Percentiles rank a stretch among this genome's conserved stretches.
These are phyloP conservation scores for Diglossa cyanea DNA, from an alignment of 2,797 vertebrate species.

Conservation along the genomic window DNA sequence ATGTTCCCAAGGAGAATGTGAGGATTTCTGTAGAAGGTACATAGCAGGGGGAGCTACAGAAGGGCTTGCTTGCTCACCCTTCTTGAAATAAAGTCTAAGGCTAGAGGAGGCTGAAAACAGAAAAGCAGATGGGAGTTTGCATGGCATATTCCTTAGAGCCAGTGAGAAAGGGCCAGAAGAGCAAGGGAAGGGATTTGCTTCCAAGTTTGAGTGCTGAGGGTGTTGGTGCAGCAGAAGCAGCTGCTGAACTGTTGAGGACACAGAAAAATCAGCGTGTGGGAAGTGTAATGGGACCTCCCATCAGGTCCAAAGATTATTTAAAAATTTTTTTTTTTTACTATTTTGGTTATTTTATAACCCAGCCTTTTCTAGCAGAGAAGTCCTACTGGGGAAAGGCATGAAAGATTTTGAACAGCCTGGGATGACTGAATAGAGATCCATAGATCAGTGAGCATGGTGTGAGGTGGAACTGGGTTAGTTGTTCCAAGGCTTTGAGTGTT, in stretches of 20 bases:
- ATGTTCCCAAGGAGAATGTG: not conserved
- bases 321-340: accelerated
- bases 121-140: not conserved
- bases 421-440: not conserved
- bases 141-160: not conserved
- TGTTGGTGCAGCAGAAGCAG: not conserved
- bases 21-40: not conserved
- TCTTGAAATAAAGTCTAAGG: not conserved
- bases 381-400: not conserved
- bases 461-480: not conserved
- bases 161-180: not conserved
- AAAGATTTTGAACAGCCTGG: not conserved
- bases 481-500: not conserved
- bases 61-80: not conserved
- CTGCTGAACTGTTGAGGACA: not conserved
- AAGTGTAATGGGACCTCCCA: not conserved
- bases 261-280: not conserved
- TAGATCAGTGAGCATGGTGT: not conserved
- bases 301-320: not conserved
- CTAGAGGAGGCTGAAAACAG: not conserved
- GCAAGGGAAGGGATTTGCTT: not conserved
- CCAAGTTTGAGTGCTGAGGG: not conserved
- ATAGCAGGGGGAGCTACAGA: not conserved
- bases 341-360: not conserved
- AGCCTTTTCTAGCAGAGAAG: not conserved